Percentiles rank a stretch among this genome's conserved stretches.
Conservation (phyloP, 2,797 vertebrate genomes). For the Chelon labrosus region DNA sequence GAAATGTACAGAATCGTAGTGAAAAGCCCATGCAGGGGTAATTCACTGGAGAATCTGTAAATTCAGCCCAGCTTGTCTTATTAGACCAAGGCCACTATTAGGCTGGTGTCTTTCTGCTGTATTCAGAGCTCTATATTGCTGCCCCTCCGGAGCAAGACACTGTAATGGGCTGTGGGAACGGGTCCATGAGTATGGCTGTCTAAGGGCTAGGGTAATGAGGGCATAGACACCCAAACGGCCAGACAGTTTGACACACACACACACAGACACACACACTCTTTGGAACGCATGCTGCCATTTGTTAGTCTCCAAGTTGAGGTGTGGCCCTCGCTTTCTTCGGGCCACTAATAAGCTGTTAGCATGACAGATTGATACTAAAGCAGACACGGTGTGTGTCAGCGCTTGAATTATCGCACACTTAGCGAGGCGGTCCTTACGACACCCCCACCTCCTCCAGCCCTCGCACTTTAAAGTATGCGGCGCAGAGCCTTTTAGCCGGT, state of each 20-base stretch:
- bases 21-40: neutral
- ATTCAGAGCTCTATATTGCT: slow-evolving; percentile 27
- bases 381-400: slow-evolving; percentile 80
- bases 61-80: slow-evolving; percentile 1
- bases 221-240: slow-evolving; percentile 59
- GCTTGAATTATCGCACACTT: slow-evolving; percentile 83
- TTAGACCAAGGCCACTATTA: neutral
- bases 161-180: slow-evolving; percentile 54
- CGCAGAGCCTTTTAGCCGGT: slow-evolving; percentile 57
- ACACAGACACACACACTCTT: slow-evolving; percentile 9
- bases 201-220: slow-evolving; percentile 66
- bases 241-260: slow-evolving; percentile 62
- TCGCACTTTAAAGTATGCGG: slow-evolving; percentile 51
- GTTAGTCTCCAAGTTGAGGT: slow-evolving; percentile 72
- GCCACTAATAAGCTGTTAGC: slow-evolving; percentile 86
- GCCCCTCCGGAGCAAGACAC: slow-evolving; percentile 42
- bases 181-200: slow-evolving; percentile 51
- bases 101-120: slow-evolving; percentile 25
- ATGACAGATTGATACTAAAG: slow-evolving; percentile 84
- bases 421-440: slow-evolving; percentile 70
- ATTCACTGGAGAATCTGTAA: slow-evolving; percentile 7
- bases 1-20: neutral
- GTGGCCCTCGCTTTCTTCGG: slow-evolving; percentile 76
- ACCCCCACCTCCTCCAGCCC: slow-evolving; percentile 40
- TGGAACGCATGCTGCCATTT: slow-evolving; percentile 55